Percentiles rank a stretch among this genome's conserved stretches.
Evolutionary conservation across 2,888 invertebrate species (phyloP).

Genomic region (Brenthis daphne): DNA sequence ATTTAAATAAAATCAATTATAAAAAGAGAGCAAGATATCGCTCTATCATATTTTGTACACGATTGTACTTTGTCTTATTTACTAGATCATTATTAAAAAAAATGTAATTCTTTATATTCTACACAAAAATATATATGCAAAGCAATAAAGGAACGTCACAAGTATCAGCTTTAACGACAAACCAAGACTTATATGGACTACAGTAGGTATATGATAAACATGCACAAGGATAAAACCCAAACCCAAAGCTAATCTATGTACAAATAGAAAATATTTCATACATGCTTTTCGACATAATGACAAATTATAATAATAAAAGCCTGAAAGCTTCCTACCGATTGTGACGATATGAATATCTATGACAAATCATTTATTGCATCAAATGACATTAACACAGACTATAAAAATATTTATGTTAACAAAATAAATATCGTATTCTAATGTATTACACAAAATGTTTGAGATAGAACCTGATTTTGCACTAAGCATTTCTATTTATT

Average conservation of each 20-base stretch:
- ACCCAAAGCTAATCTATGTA: conserved; percentile 48
- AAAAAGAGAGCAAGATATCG: too few species aligned
- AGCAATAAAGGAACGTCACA: background rate
- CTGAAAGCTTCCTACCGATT: conserved; percentile 80
- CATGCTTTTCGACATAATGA: conserved; percentile 61
- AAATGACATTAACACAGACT: conserved; percentile 51
- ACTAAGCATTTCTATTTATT: background rate
- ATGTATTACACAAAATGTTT: conserved; percentile 13
- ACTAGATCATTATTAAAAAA: too few species aligned
- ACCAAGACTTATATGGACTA: background rate
- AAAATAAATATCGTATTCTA: conserved; percentile 46
- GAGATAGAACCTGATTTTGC: background rate
- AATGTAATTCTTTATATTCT: too few species aligned
- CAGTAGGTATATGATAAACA: conserved; percentile 32
- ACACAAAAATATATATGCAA: background rate
- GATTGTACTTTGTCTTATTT: too few species aligned
- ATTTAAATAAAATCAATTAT: too few species aligned
- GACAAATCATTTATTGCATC: conserved; percentile 62
- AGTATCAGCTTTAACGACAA: background rate
- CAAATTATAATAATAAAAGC: conserved; percentile 45
- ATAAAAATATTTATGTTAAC: conserved; percentile 35
- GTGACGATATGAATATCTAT: conserved; percentile 54
- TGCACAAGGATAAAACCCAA: conserved; percentile 53
- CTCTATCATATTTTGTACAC: too few species aligned
- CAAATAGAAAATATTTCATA: conserved; percentile 60